A percentile compares a stretch with the other conserved stretches of the same genome.
phyloP scores from a whole-genome alignment of 2,113 vertebrate species.

The Podarcis muralis region DNA sequence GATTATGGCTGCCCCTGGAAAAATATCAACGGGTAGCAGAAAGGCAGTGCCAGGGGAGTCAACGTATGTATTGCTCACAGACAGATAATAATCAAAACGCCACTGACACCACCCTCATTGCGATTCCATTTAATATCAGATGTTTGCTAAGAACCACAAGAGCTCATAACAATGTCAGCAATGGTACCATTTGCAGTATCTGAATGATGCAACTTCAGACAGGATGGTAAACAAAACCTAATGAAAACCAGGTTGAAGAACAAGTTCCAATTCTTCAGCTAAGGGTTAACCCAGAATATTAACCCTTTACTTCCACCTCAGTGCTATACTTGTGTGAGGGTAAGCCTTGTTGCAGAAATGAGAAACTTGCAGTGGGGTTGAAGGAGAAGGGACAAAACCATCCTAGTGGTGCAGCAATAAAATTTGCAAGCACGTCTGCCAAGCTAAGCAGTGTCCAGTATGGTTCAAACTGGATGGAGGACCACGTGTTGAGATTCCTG shows the following conservation, averaged over 20 bases:
- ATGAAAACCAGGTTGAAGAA: conserved; percentile 25
- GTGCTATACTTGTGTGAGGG: background rate
- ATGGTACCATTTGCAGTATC: background rate
- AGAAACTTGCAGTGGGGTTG: background rate
- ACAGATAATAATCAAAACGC: background rate
- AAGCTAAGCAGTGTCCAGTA: too few relatives aligned
- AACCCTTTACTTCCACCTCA: background rate
- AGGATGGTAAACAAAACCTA: conserved; percentile 1
- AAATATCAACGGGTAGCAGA: too few relatives aligned
- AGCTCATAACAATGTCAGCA: background rate
- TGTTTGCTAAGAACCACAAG: conserved; percentile 7
- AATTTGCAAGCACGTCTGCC: too few relatives aligned
- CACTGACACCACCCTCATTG: background rate
- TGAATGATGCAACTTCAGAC: conserved; percentile 12
- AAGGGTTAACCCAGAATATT: background rate
- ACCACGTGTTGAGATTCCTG: too few relatives aligned
- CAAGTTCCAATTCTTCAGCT: background rate
- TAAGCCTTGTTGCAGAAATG: background rate
- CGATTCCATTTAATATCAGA: conserved; percentile 8
- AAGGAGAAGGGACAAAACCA: too few relatives aligned
- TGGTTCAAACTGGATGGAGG: too few relatives aligned
- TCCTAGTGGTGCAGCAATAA: too few relatives aligned
- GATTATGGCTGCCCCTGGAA: fast-evolving
- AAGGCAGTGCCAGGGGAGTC: background rate
- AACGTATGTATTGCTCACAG: background rate